Base-by-base conservation (phyloP, 2,888 invertebrate species). In the Heliconius sara region DNA sequence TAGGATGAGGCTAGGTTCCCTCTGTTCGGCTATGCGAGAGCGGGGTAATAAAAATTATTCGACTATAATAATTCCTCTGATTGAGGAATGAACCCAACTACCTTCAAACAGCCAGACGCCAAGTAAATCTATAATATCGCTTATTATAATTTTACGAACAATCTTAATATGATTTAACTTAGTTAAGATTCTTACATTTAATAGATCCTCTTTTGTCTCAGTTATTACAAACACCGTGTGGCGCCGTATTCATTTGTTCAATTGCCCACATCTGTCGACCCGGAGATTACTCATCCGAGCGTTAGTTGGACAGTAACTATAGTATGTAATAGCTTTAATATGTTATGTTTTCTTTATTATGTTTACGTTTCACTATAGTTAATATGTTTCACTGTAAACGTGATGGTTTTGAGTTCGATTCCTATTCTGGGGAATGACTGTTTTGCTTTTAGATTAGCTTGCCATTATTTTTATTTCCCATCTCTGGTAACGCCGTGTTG, bases 231-330 rank as follows among this genome's bases (percentile, higher is more conserved):
- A 9, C 25, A 47, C 43, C 47, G 85, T 87, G 83, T 88, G 93
- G 93, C 93, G 93, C 93, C 93, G 90, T 81, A 84, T 85, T 92
- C 91, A 91, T 92, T 93, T 90, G 89, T 85, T 91, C 93, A 93
- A 93, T 93, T 93, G 92, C 87, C 84, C 84, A 85, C 92, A 91
- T 90, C 92, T 92, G 92, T 88, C 86, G 85, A 83, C 84, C 85
- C 86, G 72, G 76, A 84, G 83, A 81, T 85, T 85, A 86, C 85
- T 87, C 85, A 85, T 83, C 84, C 78, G 65, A 80, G 63, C 78
- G 30, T 30, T 65, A 65, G 13, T 27, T 65, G 22, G 7, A 57
- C 71, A 79, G 72, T 16, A 43, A 71, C 79, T 79, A 75, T 68
- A 67, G 52, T 79, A 70, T 74, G 71, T 83, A 70, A 60, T 79